Conservation (phyloP, 2,797 vertebrate species). For the Morus bassanus region DNA sequence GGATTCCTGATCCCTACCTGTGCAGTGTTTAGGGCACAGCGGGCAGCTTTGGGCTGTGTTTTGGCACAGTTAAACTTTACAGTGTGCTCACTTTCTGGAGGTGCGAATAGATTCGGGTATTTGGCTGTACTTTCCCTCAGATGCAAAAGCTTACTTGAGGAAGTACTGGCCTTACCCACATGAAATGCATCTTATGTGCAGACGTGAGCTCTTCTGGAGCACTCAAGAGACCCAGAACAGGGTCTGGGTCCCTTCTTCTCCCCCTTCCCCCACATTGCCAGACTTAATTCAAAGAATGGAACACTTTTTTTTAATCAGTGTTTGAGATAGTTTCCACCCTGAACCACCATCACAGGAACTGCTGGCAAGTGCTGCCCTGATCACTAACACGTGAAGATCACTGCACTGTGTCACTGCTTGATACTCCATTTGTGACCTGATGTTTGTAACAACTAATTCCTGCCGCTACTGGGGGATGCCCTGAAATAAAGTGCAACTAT, state of each 20-base stretch:
- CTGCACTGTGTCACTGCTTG: not conserved
- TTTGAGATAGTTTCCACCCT: not conserved
- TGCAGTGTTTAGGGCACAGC: not conserved
- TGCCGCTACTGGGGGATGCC: slow-evolving; percentile 34
- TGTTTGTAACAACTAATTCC: not conserved
- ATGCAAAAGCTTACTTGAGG: not conserved
- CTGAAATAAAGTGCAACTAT: slow-evolving; percentile 73
- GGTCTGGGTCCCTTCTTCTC: not conserved
- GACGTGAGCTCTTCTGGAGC: not conserved
- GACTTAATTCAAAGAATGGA: not conserved
- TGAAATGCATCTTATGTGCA: not conserved
- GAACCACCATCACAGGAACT: not conserved
- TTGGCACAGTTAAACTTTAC: not conserved
- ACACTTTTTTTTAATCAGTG: not conserved
- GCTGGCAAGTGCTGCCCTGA: not conserved
- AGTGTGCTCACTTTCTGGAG: not conserved
- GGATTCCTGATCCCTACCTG: rapidly evolving
- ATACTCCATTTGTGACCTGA: not conserved
- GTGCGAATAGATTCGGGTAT: rapidly evolving
- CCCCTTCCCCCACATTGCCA: rapidly evolving
- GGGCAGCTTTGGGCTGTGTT: not conserved
- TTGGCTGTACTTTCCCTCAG: not conserved
- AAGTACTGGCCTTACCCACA: not conserved
- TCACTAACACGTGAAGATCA: not conserved
- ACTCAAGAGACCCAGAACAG: rapidly evolving